phyloP scores from a whole-genome alignment of 2,888 invertebrate species.

The Salpingus planirostris region DNA sequence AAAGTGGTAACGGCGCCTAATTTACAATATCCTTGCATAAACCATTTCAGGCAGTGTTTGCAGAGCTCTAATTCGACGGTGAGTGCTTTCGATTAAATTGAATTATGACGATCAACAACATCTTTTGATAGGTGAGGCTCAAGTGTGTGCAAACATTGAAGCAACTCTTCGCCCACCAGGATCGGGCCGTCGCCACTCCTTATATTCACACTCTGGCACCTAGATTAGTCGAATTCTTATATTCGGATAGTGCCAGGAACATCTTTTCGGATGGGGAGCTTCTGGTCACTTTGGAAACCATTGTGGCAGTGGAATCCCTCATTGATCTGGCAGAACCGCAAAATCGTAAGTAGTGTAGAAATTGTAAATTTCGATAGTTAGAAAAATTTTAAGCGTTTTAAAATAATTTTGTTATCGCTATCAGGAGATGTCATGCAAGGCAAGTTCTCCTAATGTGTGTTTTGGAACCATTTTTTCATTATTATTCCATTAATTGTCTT shows the following conservation, averaged over 20 bases:
- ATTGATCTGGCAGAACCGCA: slow-evolving; percentile 65
- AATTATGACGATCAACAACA: background rate
- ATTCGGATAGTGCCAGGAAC: slow-evolving; percentile 52
- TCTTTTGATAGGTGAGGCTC: slow-evolving; percentile 50
- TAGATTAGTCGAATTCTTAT: slow-evolving; percentile 65
- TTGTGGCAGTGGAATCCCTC: slow-evolving; percentile 65
- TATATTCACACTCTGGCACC: slow-evolving; percentile 78
- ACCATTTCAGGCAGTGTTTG: slow-evolving; percentile 81
- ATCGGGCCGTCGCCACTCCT: slow-evolving; percentile 61
- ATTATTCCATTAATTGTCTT: too few relatives aligned
- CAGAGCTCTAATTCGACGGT: slow-evolving; percentile 55
- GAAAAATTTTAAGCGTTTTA: background rate
- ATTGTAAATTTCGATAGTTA: background rate
- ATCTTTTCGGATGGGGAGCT: slow-evolving; percentile 60
- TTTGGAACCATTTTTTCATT: too few relatives aligned
- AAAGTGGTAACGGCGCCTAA: slow-evolving; percentile 69
- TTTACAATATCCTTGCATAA: slow-evolving; percentile 84
- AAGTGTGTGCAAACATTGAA: slow-evolving; percentile 72
- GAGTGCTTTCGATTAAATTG: slow-evolving; percentile 27
- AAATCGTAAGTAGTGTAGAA: slow-evolving; percentile 55
- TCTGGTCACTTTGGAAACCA: slow-evolving; percentile 61
- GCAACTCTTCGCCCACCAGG: slow-evolving; percentile 66
- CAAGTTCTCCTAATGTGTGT: slow-evolving; percentile 36
- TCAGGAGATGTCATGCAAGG: slow-evolving; percentile 51
- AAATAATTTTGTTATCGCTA: slow-evolving; percentile 15